Base-by-base conservation (phyloP, 2,888 invertebrate genomes). In the Lordiphosa fenestrarum region DNA sequence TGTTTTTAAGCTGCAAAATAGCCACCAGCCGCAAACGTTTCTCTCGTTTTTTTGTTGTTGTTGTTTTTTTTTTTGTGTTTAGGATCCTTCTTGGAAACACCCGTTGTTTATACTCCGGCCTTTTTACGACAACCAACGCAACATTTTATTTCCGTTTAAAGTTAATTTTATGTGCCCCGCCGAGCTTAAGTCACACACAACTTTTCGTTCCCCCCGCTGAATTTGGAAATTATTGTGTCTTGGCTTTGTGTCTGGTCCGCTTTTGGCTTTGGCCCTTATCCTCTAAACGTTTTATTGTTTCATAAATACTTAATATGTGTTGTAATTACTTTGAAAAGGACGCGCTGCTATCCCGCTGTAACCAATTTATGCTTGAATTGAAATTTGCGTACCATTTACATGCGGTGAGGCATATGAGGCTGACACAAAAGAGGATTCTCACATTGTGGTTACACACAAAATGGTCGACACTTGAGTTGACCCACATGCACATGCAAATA, bases 291-390 rank as follows among this genome's bases (percentile, higher is more conserved):
- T 77, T 81, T 73, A 85, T 81, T 71, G 77, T 85, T 83, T 62
- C 71, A 83, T 81, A 81, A 81, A 81, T 85, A 85, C 81, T 76
- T 83, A 84, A 84, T 82, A 65, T 72, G 80, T 66, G 65, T 64
- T 70, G 68, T 81, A 81, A 81, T 81, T 85, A 69, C 77, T 76
- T 81, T 58, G 50, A 64, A 73, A 57, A 49, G 23, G 23, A 47
- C 30, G 30, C 30, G 30, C 9, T 3, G 30, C 30, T 39, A 36
- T 12, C 21, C n/a, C 21, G n/a, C 9, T 30, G 19, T 19, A 41
- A 25, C 35, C 44, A 35, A 39, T 61, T 65, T 55, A 53, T 68
- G 57, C 7, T 38, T 44, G 41, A 61, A 65, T 67, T 63, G 47
- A 66, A 63, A 66, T 50, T 60, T 36, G 19, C 35, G 36, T 48